Percentiles rank a stretch among this genome's conserved stretches.
Evolutionary conservation across 2,113 vertebrate species (phyloP).

Genomic region (Cercopithecus mona): DNA sequence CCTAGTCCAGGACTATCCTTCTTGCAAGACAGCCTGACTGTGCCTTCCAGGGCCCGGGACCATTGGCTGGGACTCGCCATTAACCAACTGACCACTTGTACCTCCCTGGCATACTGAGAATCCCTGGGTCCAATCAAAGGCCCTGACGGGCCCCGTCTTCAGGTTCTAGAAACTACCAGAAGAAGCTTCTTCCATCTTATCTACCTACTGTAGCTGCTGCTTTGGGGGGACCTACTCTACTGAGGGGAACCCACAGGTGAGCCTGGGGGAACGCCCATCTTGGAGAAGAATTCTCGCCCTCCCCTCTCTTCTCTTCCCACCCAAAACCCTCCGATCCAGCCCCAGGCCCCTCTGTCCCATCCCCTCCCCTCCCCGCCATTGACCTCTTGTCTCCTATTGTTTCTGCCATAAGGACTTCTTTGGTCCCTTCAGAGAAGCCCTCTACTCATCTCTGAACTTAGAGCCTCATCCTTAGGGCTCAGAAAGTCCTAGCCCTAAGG

Average conservation of each 20-base stretch:
- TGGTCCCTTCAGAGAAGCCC: background rate
- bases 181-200: background rate
- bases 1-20: background rate
- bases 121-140: background rate
- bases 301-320: background rate
- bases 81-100: no score
- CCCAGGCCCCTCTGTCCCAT: background rate
- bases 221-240: background rate
- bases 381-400: background rate
- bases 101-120: background rate
- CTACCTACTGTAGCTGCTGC: background rate
- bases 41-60: background rate
- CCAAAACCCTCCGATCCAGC: background rate
- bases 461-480: background rate
- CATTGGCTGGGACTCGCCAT: background rate
- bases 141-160: background rate
- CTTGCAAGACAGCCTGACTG: background rate
- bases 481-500: background rate
- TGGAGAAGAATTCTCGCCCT: rapidly evolving
- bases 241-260: background rate
- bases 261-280: rapidly evolving
- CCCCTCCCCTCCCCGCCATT: background rate
- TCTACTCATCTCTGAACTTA: background rate
- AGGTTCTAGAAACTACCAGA: background rate
- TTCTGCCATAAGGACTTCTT: background rate